Percentiles rank a stretch among this genome's conserved stretches.
Conservation (phyloP, 1,140 invertebrate species). For the Tetramorium parvispinum region DNA sequence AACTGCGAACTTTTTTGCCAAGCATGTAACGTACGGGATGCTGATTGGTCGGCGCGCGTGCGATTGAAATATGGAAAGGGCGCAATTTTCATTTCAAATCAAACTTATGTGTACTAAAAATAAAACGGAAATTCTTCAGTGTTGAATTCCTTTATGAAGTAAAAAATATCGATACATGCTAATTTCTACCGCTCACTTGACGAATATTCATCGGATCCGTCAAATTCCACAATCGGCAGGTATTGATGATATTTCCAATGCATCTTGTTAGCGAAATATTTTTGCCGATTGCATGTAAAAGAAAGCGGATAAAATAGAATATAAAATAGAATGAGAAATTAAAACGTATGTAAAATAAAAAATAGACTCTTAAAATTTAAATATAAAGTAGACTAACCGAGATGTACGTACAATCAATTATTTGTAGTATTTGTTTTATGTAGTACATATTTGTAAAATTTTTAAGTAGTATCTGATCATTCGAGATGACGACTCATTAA, state of each 20-base stretch:
- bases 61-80: neutral
- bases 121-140: neutral
- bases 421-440: neutral
- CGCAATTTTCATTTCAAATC: slow-evolving; percentile 5
- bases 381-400: neutral
- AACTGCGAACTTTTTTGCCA: neutral
- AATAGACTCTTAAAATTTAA: neutral
- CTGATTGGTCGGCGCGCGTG: neutral
- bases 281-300: neutral
- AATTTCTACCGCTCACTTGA: neutral
- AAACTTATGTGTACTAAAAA: neutral
- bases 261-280: neutral
- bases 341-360: slow-evolving; percentile 1
- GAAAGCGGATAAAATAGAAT: neutral
- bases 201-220: neutral
- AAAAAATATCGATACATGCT: neutral
- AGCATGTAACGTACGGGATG: neutral
- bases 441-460: neutral
- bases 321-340: neutral
- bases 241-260: neutral
- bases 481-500: neutral
- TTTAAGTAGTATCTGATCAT: neutral
- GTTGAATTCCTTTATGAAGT: neutral
- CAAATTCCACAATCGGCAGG: neutral
- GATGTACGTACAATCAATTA: neutral